Evolutionary conservation across 2,888 invertebrate genomes (phyloP).

Genomic region (Tenodera sinensis): DNA sequence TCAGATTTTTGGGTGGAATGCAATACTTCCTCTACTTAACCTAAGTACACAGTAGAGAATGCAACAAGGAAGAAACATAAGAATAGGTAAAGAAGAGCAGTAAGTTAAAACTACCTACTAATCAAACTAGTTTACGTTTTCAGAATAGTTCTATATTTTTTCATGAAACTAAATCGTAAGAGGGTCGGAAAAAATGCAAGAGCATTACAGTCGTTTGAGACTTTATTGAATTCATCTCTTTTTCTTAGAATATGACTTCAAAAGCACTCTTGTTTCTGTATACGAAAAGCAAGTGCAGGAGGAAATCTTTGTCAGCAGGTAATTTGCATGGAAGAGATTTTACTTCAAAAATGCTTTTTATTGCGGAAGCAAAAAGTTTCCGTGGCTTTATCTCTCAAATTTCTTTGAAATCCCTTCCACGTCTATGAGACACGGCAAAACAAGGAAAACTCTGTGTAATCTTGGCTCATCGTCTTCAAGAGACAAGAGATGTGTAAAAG

Average conservation of each 20-base stretch:
- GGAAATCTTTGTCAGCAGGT: neutral
- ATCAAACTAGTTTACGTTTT: too few species aligned
- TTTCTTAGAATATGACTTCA: neutral
- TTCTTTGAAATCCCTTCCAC: neutral
- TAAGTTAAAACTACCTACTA: too few species aligned
- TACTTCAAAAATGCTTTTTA: neutral
- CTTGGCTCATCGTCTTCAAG: neutral
- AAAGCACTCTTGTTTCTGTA: neutral
- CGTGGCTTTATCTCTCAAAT: neutral
- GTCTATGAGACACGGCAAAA: neutral
- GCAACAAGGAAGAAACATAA: too few species aligned
- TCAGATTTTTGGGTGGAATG: too few species aligned
- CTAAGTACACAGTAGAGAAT: too few species aligned
- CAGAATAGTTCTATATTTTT: too few species aligned
- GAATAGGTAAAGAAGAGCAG: too few species aligned
- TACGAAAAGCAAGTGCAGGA: neutral
- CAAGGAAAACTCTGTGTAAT: neutral
- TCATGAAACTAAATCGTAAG: too few species aligned
- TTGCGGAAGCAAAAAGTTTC: neutral
- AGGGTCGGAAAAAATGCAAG: too few species aligned
- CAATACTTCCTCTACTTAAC: too few species aligned
- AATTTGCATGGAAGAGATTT: neutral
- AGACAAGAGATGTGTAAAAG: neutral
- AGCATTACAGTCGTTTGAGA: too few species aligned
- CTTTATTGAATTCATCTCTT: neutral